Conservation (phyloP, 2,113 vertebrate genomes). For the Plecturocebus donacophilus region DNA sequence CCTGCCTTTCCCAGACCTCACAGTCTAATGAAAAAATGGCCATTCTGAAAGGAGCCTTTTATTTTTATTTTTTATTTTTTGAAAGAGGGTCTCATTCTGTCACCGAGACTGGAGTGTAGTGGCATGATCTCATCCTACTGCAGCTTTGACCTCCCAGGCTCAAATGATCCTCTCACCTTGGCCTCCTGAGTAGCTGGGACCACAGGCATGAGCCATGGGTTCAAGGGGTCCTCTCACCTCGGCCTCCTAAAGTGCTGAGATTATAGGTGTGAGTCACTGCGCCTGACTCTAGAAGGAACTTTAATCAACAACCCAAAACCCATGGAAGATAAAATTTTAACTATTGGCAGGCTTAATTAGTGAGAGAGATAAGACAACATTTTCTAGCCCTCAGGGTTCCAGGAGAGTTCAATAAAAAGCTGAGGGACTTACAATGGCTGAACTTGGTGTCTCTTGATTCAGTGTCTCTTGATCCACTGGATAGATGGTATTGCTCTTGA, state of each 20-base stretch:
- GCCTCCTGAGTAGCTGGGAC: too few relatives aligned
- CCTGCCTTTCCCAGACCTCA: neutral
- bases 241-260: too few relatives aligned
- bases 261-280: too few relatives aligned
- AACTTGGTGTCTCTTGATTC: neutral
- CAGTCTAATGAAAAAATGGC: neutral
- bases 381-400: neutral
- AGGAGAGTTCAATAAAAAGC: neutral
- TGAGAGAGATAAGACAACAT: neutral
- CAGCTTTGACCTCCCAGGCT: too few relatives aligned
- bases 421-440: neutral
- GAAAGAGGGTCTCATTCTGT: too few relatives aligned
- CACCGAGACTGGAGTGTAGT: too few relatives aligned
- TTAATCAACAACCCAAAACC: neutral
- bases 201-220: too few relatives aligned
- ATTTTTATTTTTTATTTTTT: too few relatives aligned
- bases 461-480: neutral
- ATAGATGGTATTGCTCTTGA: neutral
- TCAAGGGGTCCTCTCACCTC: too few relatives aligned
- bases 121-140: too few relatives aligned
- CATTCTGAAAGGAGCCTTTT: neutral
- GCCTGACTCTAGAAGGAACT: neutral
- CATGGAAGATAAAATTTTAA: neutral
- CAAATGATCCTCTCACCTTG: too few relatives aligned
- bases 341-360: neutral